Evolutionary conservation across 2,797 vertebrate species (phyloP), one percentile per base, ranked within the genome.

Genomic region (Chelonia mydas): DNA sequence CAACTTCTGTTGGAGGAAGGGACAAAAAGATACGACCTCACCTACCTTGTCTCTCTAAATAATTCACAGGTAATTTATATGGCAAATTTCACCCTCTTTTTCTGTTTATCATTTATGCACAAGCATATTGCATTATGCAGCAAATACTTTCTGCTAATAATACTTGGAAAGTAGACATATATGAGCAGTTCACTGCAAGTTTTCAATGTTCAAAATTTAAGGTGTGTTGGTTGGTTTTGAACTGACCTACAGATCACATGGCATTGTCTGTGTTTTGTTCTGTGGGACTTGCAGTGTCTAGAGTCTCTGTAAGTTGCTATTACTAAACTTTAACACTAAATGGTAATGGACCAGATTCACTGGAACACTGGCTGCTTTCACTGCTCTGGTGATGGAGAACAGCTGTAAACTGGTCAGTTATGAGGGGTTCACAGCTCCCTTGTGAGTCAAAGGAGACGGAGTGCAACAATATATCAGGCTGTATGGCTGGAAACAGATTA

Each of bases 151-250:
- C 59, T 28, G 49, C 53, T 47, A 88, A 89, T 84, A 92, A 83
- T 89, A 93, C 82, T 11, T 93, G 68, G 91, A 86, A 19, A 65
- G 59, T 31, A 90, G 65, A 83, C 91, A 49, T 55, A 59, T 76
- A 65, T 17, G 9, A 92, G 81, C 23, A 82, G 3, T 81, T 89
- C 90, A 91, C 68, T 23, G 23, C 90, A 96, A 68, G 2, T 91
- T 95, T 91, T 11, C 45, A 77, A 3, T 55, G 86, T 76, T 94
- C 92, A 87, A 91, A 96, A 92, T 87, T 95, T 33, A 68, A 87
- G 1, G n/a, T 74, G 19, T 2, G 1, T 53, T 90, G 25, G 3
- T 86, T 95, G 90, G 92, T 90, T 96, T 91, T 83, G 9, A 77
- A 90, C 89, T 19, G 3, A 87, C 3, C 7, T 91, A 89, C 90